These are phyloP conservation scores for Deilephila elpenor DNA, from an alignment of 2,888 invertebrate species.

Conservation along the genomic window DNA sequence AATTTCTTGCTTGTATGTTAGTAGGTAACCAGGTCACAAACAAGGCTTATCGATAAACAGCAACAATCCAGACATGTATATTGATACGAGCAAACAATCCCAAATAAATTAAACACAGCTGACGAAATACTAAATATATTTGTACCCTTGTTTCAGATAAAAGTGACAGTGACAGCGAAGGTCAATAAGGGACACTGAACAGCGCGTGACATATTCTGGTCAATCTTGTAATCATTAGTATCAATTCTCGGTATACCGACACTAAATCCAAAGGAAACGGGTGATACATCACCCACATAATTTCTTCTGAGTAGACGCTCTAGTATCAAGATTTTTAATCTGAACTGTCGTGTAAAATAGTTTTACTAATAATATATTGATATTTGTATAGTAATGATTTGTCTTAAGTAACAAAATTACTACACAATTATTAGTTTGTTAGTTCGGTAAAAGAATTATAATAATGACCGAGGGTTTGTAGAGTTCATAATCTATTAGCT, in stretches of 20 bases:
- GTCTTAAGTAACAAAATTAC: background rate
- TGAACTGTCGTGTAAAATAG: background rate
- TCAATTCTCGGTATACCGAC: slow-evolving; percentile 65
- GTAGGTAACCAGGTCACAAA: background rate
- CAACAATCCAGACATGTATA: background rate
- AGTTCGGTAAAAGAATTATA: background rate
- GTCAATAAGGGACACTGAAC: slow-evolving; percentile 87
- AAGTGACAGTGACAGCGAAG: slow-evolving; percentile 97
- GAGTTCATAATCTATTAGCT: slow-evolving; percentile 74
- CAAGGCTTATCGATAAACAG: background rate
- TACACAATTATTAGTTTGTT: background rate
- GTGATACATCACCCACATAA: slow-evolving; percentile 1
- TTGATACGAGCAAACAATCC: background rate
- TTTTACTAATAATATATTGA: background rate
- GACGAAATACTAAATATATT: slow-evolving; percentile 15
- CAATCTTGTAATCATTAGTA: slow-evolving; percentile 80
- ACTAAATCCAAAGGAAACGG: slow-evolving; percentile 23
- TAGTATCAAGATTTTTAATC: slow-evolving; percentile 4
- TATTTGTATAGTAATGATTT: background rate
- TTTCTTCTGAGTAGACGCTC: background rate
- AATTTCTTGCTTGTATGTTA: background rate
- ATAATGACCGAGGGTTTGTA: slow-evolving; percentile 22
- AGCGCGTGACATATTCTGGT: slow-evolving; percentile 82
- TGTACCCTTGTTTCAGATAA: slow-evolving; percentile 88
- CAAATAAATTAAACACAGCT: slow-evolving; percentile 7